phyloP scores from a whole-genome alignment of 35 echinoderm and acorn worm species.

The Anneissia japonica region DNA sequence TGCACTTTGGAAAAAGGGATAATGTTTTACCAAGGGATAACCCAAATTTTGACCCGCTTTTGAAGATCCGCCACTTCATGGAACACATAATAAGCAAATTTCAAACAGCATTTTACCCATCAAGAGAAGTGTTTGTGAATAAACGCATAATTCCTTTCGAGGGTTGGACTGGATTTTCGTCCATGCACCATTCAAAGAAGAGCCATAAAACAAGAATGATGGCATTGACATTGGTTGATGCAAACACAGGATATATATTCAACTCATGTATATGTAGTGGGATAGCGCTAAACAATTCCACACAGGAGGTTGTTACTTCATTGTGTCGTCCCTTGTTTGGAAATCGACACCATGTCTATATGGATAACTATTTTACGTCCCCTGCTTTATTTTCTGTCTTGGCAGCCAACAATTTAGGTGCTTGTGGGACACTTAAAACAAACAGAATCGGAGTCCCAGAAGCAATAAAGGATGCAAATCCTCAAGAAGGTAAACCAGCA shows the following conservation, averaged over 20 bases:
- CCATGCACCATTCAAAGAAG: constrained; percentile 27
- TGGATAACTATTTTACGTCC: constrained; percentile 60
- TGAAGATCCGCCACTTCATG: constrained; percentile 1
- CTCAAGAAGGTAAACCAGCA: constrained; percentile 15
- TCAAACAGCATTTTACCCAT: constrained; percentile 2
- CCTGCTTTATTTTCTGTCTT: constrained; percentile 25
- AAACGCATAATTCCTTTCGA: constrained; percentile 16
- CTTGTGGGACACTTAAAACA: constrained; percentile 29
- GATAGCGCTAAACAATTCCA: constrained; percentile 8
- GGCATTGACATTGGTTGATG: constrained; percentile 23
- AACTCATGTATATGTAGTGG: constrained; percentile 27
- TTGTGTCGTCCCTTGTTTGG: background rate
- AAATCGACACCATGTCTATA: constrained; percentile 45
- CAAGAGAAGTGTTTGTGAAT: constrained; percentile 12
- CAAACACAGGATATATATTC: constrained; percentile 20
- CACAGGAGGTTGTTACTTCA: background rate
- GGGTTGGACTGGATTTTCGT: background rate
- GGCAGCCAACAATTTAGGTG: constrained; percentile 5
- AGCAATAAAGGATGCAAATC: constrained; percentile 24
- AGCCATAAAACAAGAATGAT: constrained; percentile 10
- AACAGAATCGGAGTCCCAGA: constrained; percentile 22
- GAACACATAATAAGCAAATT: background rate
- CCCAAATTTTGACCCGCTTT: constrained; percentile 2
- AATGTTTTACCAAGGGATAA: constrained; percentile 2
- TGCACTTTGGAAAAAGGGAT: constrained; percentile 15